Base-by-base conservation (phyloP, 2,113 vertebrate genomes). In the Chascanopsetta lugubris region DNA sequence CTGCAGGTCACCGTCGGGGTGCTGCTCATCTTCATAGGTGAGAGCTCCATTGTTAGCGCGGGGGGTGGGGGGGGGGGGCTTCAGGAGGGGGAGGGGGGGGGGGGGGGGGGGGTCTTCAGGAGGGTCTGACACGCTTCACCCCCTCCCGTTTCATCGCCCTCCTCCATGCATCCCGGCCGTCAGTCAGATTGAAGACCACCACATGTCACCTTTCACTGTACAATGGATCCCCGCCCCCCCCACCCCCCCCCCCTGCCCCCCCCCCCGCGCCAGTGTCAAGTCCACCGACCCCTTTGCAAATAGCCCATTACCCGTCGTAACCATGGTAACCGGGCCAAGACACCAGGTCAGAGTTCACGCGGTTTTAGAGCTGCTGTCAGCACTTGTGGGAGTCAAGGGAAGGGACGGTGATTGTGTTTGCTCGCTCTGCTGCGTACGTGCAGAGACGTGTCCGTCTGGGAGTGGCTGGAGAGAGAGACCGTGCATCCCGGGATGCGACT, bases 21-120 rank as follows among this genome's bases (percentile, higher is more conserved):
- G 40, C 91, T 96, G 29, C 94, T 98, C 45, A 96, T 97, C 89
- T 96, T 97, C 85, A 94, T 94, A 20, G 96, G 95, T 98, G 87
- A 50, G 94, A 40, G n/a, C 5, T 38, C 62, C 59, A 59, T 62
- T 46, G 60, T 36, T 24, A 6, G 7, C 21, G 1, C 21, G 32
- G 54, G 48, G 21, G 26, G n/a, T n/a, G n/a, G 9, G 18, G 22
- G 21, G n/a, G n/a, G n/a, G n/a, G n/a, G n/a, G n/a, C n/a, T n/a
- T n/a, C n/a, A n/a, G n/a, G n/a, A n/a, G n/a, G n/a, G n/a, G n/a
- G n/a, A n/a, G n/a, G n/a, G n/a, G n/a, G n/a, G n/a, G n/a, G n/a
- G n/a, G n/a, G n/a, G n/a, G n/a, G n/a, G n/a, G n/a, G n/a, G n/a
- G n/a, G n/a, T n/a, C n/a, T n/a, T n/a, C n/a, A n/a, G n/a, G n/a